Conservation (phyloP, 2,888 invertebrate species). For the Pristionchus japonicus region DNA sequence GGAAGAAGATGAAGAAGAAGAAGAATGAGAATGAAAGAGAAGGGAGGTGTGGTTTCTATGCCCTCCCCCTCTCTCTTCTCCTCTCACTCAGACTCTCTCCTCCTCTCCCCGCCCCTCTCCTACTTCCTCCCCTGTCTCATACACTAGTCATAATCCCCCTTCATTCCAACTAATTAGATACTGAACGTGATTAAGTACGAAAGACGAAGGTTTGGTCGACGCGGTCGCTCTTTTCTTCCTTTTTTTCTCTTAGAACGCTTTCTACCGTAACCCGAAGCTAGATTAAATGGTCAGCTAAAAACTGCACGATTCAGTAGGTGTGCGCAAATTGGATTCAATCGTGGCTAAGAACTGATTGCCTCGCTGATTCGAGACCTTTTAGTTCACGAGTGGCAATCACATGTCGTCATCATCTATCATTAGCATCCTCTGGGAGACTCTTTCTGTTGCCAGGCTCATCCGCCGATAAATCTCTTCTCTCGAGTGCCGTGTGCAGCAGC, state of each 20-base stretch:
- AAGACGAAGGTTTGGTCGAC: background rate
- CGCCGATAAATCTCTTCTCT: background rate
- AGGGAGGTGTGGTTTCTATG: slow-evolving; percentile 40
- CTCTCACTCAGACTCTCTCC: background rate
- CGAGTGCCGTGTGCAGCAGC: background rate
- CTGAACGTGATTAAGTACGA: slow-evolving; percentile 7
- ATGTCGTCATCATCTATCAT: background rate
- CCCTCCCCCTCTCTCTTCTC: background rate
- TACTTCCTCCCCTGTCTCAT: background rate
- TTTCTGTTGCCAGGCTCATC: background rate
- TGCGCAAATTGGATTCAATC: background rate
- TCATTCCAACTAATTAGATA: background rate
- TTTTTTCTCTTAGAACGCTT: background rate
- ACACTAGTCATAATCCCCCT: background rate
- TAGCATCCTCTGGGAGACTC: background rate
- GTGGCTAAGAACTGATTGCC: background rate
- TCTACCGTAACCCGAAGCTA: background rate
- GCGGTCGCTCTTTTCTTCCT: background rate
- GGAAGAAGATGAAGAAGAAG: slow-evolving; percentile 21
- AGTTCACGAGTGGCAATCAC: background rate
- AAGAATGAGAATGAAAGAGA: slow-evolving; percentile 19
- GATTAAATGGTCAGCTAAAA: background rate
- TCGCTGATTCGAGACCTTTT: background rate
- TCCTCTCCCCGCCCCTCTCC: background rate
- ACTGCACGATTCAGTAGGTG: background rate